Base-by-base conservation (phyloP, 1,140 invertebrate species). In the Drosophila melanica region DNA sequence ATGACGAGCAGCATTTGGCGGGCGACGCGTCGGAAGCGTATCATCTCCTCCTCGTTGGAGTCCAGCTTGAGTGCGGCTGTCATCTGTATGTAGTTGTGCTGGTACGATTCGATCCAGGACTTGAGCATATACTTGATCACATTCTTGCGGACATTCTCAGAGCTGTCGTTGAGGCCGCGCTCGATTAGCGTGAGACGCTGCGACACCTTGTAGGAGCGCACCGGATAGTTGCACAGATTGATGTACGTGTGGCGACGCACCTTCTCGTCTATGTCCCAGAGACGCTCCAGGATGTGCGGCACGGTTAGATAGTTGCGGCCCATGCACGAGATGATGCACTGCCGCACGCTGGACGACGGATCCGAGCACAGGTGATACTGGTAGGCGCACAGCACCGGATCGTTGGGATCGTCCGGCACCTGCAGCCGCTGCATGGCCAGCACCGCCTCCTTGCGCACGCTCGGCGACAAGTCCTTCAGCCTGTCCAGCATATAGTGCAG, bases 341-440 rank as follows among this genome's bases (percentile, higher is more conserved):
- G 93, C 60, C 96, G 93, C 7, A 97, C 96, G 57, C 95, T 95
- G 62, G 94, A 92, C 80, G 95, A 96, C 1, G 96, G 95, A 92
- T 98, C 97, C 77, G 94, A 94, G 18, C 93, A 93, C 85, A 98
- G 93, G 69, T 97, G 95, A 89, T 95, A 96, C n/a, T 95, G 90
- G 84, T 96, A 98, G 0, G 96, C 94, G 87, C 95, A 94, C 4
- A 97, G 95, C 0, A 98, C 95, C 11, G 94, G 94, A 92, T 97
- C 97, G 53, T 95, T 93, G 12, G 94, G 93, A 81, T 97, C 94
- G 23, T 93, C 92, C 0, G 97, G 97, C 77, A 96, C 95, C 92
- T 98, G 97, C 4, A 98, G 92, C 41, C 97, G 93, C 18, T 95
- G 94, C 14, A 98, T 92, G n/a, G 96, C 96, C 30, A 95, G 85